Base-by-base conservation (phyloP, 2,888 invertebrate species). In the Torymus auratus region DNA sequence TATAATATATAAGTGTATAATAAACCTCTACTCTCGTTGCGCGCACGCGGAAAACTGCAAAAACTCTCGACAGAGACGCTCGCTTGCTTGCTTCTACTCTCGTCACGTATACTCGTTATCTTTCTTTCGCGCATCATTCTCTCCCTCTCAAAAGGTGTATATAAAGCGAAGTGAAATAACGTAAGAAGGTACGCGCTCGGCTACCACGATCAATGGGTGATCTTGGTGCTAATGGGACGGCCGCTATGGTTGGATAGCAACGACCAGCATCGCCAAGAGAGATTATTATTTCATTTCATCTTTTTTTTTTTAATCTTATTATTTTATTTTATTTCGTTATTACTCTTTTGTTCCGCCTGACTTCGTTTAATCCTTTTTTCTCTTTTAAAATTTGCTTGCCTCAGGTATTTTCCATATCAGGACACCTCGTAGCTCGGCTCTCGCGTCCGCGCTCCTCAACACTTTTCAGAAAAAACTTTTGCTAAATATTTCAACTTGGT, bases 251-350 rank as follows among this genome's bases (percentile, higher is more conserved):
- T 88, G 87, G 86, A 88, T 84, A 90, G 90, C 90, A 91, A 90
- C 90, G 90, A 89, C 90, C 90, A 91, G 90, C 90, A 90, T 90
- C 89, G 89, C 90, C 89, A 88, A 87, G 85, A 88, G 86, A 86
- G 86, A 85, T 84, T 81, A 81, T 70, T 84, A 83, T 82, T 79
- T 73, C 50, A 78, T 78, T 72, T 53, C 70, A 68, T 65, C 65
- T 79, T 79, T 53, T 50, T 76, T 80, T 50, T 68, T 12, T 77
- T 70, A 17, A 64, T 61, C 20, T 20, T 60, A 71, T 81, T 81
- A 74, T 65, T 41, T 70, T 50, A 13, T 64, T 62, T 62, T 77
- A 11, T 20, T 68, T 41, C 15, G 23, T 64, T 50, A 64, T 50
- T 64, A 28, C 7, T 64, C n/a, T n/a, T 64, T 64, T 64, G 10